phyloP scores from a whole-genome alignment of 2,797 vertebrate species.

The Nasua narica region DNA sequence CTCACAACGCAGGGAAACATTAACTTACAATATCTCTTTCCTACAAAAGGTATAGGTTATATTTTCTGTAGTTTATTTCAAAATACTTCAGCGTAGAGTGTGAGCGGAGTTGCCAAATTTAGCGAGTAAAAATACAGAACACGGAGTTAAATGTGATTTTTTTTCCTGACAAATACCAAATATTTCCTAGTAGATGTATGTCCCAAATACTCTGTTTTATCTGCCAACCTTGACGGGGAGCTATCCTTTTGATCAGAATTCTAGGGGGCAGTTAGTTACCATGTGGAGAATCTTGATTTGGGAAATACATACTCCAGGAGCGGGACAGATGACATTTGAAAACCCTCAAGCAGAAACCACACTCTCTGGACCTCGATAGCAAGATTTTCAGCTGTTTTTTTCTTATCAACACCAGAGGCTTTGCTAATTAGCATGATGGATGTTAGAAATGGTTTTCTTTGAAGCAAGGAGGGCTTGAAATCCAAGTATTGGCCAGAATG shows the following conservation, averaged over 20 bases:
- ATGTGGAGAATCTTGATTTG: neutral
- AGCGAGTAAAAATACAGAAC: constrained; percentile 34
- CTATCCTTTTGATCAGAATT: constrained; percentile 20
- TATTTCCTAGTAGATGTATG: neutral
- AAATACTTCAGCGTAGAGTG: neutral
- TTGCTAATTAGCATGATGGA: constrained; percentile 28
- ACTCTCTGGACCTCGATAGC: neutral
- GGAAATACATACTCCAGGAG: neutral
- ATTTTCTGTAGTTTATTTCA: neutral
- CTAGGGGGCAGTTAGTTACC: neutral
- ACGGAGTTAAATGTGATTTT: neutral
- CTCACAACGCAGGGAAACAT: neutral
- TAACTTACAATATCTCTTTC: neutral
- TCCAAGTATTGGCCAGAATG: neutral
- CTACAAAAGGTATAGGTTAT: neutral
- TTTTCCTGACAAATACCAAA: neutral
- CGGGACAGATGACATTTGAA: neutral
- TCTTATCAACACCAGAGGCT: neutral
- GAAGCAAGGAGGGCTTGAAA: neutral
- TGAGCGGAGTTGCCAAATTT: neutral
- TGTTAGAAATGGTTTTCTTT: constrained; percentile 42
- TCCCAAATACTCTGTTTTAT: neutral
- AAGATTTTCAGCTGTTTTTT: constrained; percentile 23
- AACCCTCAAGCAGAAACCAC: neutral
- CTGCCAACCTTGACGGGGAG: neutral